Evolutionary conservation across 2,797 vertebrate genomes (phyloP), one percentile per base, ranked within the genome.

Genomic region (Lagorchestes hirsutus): DNA sequence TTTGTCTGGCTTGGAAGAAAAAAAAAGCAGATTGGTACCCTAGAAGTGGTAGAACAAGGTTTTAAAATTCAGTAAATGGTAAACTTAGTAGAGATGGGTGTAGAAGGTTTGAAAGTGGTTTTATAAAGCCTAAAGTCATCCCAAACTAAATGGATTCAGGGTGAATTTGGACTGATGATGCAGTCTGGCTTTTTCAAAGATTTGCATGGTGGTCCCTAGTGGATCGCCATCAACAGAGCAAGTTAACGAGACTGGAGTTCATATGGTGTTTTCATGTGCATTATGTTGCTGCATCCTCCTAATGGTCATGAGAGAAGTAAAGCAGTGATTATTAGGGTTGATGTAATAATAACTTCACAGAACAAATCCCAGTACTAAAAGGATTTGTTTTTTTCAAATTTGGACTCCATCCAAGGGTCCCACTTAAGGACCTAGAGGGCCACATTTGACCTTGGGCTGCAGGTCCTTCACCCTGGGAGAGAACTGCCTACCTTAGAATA

Each of bases 61-160:
- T 58, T 54, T 0, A 91, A 93, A 87, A 94, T 90, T 8, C 4
- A 56, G n/a, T 91, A 92, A 93, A 90, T 5, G 10, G 29, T 90
- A 96, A 92, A 27, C 1, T 22, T 54, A 52, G 50, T 54, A 3
- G 1, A 92, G 55, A 92, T 50, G 94, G 91, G 92, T 93, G 0
- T 28, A 93, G 91, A 92, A 50, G 91, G 27, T 54, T 95, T 57
- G 54, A 55, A 92, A 90, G 96, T 97, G 57, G 87, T 96, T 92
- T 50, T 56, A 93, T 95, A 91, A 92, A 97, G 34, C 62, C 3
- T 14, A 97, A 97, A 92, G 54, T 95, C 0, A 93, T 91, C 92
- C 52, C n/a, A 28, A 93, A 92, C 24, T 92, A 4, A 18, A 74
- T 74, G n/a, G 34, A 0, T 16, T 74, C n/a, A 74, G 95, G 31